Percentiles rank a stretch among this genome's conserved stretches.
phyloP scores from a whole-genome alignment of 2,113 vertebrate genomes.

The Emydocephalus ijimae region DNA sequence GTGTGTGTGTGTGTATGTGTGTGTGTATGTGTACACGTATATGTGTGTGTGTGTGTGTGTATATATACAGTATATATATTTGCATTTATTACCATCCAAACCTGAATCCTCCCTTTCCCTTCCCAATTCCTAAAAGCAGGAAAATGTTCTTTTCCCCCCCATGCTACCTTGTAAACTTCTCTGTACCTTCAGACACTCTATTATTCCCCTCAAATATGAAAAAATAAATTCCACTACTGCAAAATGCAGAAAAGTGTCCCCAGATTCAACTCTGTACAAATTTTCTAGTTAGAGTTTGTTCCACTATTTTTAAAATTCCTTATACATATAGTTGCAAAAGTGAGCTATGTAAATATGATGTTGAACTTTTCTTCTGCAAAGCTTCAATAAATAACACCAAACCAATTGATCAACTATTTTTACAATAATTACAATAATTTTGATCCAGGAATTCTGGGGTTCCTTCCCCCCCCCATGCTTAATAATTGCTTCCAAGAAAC shows the following conservation, averaged over 20 bases:
- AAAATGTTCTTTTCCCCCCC: too few relatives aligned
- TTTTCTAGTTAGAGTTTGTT: constrained; percentile 13
- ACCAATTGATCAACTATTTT: too few relatives aligned
- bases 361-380: constrained; percentile 14
- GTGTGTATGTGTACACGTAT: too few relatives aligned
- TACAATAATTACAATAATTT: constrained; percentile 7
- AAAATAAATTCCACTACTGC: constrained; percentile 19
- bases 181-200: background rate
- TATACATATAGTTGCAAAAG: constrained; percentile 18
- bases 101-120: background rate
- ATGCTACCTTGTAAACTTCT: background rate
- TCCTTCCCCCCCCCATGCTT: constrained; percentile 2
- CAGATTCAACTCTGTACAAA: background rate
- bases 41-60: too few relatives aligned
- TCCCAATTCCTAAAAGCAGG: background rate
- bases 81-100: background rate
- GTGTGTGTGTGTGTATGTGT: too few relatives aligned
- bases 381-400: constrained; percentile 18
- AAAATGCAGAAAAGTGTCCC: background rate
- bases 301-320: background rate
- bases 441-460: constrained; percentile 27
- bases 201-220: background rate
- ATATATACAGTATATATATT: too few relatives aligned
- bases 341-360: background rate
- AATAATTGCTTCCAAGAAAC: background rate